A percentile compares a stretch with the other conserved stretches of the same genome.
Evolutionary conservation across 2,888 invertebrate species (phyloP).

Genomic region (Corbicula japonica): DNA sequence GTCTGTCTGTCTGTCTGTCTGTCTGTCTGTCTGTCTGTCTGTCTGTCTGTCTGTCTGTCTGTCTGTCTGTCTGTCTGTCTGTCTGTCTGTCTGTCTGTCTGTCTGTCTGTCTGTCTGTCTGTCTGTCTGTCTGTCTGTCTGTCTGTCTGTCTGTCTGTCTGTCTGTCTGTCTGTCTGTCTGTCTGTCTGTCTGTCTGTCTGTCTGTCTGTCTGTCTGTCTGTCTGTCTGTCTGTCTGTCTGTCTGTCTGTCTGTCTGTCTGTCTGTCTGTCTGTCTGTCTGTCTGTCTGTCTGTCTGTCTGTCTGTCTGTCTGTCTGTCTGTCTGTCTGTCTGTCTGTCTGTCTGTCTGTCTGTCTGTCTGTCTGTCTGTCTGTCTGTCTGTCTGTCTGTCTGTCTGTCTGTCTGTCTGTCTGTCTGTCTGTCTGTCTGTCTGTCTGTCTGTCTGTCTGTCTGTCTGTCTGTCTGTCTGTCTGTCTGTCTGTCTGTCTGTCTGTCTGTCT

Average conservation of each 20-base stretch:
- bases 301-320: conserved; percentile 11
- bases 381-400: conserved; percentile 11
- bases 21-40: conserved; percentile 11
- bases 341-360: conserved; percentile 11
- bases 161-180: conserved; percentile 11
- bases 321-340: conserved; percentile 11
- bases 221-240: conserved; percentile 11
- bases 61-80: conserved; percentile 11
- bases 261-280: conserved; percentile 11
- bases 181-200: conserved; percentile 11
- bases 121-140: conserved; percentile 11
- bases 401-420: conserved; percentile 11
- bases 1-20: conserved; percentile 11
- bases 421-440: conserved; percentile 11
- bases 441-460: conserved; percentile 11
- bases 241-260: conserved; percentile 11
- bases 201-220: conserved; percentile 11
- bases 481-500: conserved; percentile 11
- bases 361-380: conserved; percentile 11
- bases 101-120: conserved; percentile 11
- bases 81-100: conserved; percentile 11
- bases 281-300: conserved; percentile 11
- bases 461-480: conserved; percentile 11
- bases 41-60: conserved; percentile 11
- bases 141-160: conserved; percentile 11